These are phyloP conservation scores for Papilio glaucus DNA, from an alignment of 1,140 invertebrate species.

Conservation along the genomic window DNA sequence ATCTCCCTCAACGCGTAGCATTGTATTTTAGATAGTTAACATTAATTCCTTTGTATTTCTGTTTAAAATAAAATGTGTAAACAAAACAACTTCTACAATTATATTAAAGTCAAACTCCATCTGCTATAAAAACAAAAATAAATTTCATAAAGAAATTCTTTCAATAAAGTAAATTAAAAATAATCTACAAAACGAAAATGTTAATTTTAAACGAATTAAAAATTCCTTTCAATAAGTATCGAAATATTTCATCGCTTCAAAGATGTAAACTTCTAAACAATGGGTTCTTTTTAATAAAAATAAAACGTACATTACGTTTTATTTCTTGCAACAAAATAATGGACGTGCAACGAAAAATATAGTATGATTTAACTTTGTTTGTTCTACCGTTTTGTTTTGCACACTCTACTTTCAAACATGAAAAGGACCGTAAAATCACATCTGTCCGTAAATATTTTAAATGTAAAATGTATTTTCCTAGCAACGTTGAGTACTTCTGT, in stretches of 20 bases:
- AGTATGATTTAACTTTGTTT: conserved; percentile 9
- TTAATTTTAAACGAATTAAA: neutral
- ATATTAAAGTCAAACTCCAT: no score
- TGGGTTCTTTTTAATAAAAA: conserved; percentile 18
- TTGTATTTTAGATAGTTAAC: conserved; percentile 20
- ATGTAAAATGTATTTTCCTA: neutral
- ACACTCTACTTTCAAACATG: neutral
- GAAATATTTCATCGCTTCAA: neutral
- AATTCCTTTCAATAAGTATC: neutral
- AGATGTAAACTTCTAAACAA: neutral
- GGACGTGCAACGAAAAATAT: conserved; percentile 7
- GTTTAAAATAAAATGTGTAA: neutral
- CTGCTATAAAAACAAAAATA: neutral
- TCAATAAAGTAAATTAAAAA: neutral
- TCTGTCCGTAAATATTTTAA: neutral
- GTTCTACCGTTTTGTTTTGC: conserved; percentile 4
- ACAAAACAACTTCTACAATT: no score
- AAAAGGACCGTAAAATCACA: neutral
- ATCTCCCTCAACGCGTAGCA: conserved; percentile 20
- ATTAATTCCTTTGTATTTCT: conserved; percentile 8
- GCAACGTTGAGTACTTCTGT: neutral
- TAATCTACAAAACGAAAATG: neutral
- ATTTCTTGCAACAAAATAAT: conserved; percentile 23
- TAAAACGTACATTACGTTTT: conserved; percentile 19
- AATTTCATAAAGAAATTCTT: neutral